Evolutionary conservation across 2,113 vertebrate genomes (phyloP), one percentile per base, ranked within the genome.

Genomic region (Casuarius casuarius): DNA sequence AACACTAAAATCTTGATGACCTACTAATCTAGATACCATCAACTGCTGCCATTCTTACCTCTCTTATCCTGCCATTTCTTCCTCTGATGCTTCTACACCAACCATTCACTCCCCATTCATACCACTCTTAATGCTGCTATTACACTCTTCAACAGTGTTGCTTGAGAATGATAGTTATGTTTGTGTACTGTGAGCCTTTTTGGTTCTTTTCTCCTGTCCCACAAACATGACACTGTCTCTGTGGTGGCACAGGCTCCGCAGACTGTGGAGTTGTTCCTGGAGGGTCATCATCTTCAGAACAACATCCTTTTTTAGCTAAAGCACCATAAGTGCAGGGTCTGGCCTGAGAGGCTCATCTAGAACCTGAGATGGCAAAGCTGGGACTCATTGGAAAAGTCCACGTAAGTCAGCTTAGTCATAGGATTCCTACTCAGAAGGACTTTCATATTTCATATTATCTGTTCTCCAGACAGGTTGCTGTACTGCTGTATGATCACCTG

Each of bases 131-230:
- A 33, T 33, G 56, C 56, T 59, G 56, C 56, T 84, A 12, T 46
- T 51, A n/a, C 3, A 2, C 10, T 42, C 40, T 65, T 87, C 5
- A 7, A 8, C 20, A 48, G 70, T 0, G 15, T 0, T 84, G 25
- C 19, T 75, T 75, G 78, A 22, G 46, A 75, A 15, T 35, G 65
- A 31, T 3, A 25, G 40, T 10, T 21, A 17, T 3, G 51, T 31
- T 17, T 78, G 51, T 10, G 12, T 51, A 2, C 33, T 74, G 25
- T 18, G 49, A 29, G 35, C 23, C 29, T 46, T 38, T 54, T n/a
- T 7, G 48, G 22, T 22, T 46, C 51, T 87, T 59, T 82, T 63
- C 61, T 87, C 11, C 51, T 40, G 35, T 18, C 23, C 23, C 22
- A 62, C 33, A 74, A 73, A 9, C 28, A 7, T 19, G 15, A 25